Evolutionary conservation across 2,113 vertebrate species (phyloP).

Genomic region (Damaliscus lunatus): DNA sequence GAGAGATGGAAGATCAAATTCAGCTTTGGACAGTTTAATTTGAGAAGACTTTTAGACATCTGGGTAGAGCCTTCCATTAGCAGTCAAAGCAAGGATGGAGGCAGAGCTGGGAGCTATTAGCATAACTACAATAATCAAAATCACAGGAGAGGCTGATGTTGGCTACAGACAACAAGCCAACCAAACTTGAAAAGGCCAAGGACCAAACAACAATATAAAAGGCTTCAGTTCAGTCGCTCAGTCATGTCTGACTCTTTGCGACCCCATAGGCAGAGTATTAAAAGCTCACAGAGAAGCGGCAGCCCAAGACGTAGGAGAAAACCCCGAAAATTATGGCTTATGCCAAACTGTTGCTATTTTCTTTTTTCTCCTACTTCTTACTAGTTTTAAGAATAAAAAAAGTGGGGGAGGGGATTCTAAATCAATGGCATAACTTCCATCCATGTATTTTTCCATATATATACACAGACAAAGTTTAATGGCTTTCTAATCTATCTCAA

Average conservation of each 20-base stretch:
- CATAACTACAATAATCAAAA: background rate
- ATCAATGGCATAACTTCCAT: background rate
- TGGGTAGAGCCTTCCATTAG: background rate
- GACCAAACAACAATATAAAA: background rate
- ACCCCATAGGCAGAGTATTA: background rate
- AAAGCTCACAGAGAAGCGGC: conserved; percentile 6
- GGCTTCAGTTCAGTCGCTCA: too few relatives aligned
- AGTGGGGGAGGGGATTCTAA: background rate
- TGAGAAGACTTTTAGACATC: background rate
- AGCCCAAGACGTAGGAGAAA: background rate
- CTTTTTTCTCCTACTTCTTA: background rate
- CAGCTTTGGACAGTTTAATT: background rate
- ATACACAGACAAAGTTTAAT: conserved; percentile 21
- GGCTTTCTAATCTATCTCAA: conserved; percentile 35
- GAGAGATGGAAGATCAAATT: background rate
- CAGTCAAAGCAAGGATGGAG: background rate
- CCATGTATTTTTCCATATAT: background rate
- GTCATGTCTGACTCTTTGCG: too few relatives aligned
- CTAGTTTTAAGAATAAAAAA: background rate
- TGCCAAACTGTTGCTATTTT: background rate
- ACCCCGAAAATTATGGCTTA: background rate
- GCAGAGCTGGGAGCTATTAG: background rate
- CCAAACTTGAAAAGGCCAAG: background rate
- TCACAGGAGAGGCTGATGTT: background rate
- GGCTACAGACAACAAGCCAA: background rate